A percentile compares a stretch with the other conserved stretches of the same genome.
phyloP scores from a whole-genome alignment of 1,140 invertebrate species.

The Polypedilum vanderplanki region DNA sequence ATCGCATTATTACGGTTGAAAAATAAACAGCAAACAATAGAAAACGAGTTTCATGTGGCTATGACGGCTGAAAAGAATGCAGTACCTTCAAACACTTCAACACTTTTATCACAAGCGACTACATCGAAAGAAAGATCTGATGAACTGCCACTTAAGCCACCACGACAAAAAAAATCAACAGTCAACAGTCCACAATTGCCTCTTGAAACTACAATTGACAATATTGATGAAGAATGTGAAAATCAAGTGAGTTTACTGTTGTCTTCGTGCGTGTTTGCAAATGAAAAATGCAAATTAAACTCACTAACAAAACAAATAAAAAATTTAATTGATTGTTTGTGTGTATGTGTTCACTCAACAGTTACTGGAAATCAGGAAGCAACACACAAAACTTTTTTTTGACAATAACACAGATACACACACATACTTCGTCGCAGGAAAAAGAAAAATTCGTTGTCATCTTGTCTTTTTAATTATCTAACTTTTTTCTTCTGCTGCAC shows the following conservation, averaged over 20 bases:
- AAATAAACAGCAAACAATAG: slow-evolving; percentile 17
- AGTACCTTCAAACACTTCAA: not conserved
- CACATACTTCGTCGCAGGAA: not conserved
- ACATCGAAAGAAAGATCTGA: not conserved
- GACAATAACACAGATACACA: too few species aligned
- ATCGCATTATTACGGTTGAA: not conserved
- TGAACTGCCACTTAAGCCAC: not conserved
- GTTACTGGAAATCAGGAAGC: too few species aligned
- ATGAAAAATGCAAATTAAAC: not conserved
- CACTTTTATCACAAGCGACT: not conserved
- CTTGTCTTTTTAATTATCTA: not conserved
- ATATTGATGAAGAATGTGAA: slow-evolving; percentile 11
- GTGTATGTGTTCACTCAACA: not conserved
- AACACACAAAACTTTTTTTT: too few species aligned
- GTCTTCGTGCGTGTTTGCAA: not conserved
- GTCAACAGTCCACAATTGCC: not conserved
- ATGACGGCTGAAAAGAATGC: not conserved
- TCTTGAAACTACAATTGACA: not conserved
- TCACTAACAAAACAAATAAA: slow-evolving; percentile 1
- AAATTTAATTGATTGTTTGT: not conserved
- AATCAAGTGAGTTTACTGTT: not conserved
- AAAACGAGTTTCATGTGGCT: slow-evolving; percentile 25
- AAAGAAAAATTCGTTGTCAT: not conserved
- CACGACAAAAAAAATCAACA: not conserved
- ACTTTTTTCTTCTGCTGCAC: not conserved